Base-by-base conservation (phyloP, 2,797 vertebrate species). In the Alfaro cultratus region DNA sequence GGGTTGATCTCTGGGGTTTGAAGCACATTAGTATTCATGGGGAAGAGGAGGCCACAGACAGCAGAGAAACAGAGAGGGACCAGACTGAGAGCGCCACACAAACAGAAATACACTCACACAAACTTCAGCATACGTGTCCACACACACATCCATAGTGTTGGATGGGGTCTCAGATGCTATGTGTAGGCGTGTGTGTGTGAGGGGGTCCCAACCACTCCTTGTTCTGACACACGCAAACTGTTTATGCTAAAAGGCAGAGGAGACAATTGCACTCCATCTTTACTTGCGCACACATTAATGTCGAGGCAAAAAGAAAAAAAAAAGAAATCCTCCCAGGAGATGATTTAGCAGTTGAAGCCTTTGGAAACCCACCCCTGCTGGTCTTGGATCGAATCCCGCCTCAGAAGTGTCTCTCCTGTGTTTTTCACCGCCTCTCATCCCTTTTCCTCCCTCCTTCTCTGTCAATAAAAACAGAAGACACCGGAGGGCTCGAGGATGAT, bases 1-100 rank as follows among this genome's bases (percentile, higher is more conserved):
- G 91, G 96, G 94, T 95, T 95, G 95, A 94, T 95, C 94, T 95
- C 94, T 93, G 91, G 94, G 94, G 94, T 94, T 95, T 95, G 94
- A 94, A 93, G 91, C 94, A 86, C 94, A 95, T 95, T 95, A 95
- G 94, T 95, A 95, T 95, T 95, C 94, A 95, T 95, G 90, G 90
- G 90, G 94, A 95, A 94, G 94, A 94, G 92, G 94, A 94, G 94
- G 92, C 94, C 94, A 94, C 94, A 95, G 94, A 95, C 94, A 94
- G 93, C 93, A 92, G 93, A 91, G 92, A 94, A 94, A 92, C 93
- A 93, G 89, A 93, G 91, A 93, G 91, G 91, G 93, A 94, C 92
- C 89, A 94, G 94, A 93, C 91, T 91, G 86, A 85, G 91, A 93
- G 90, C 91, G 92, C 83, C 89, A 91, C 81, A 89, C 81, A 72